These are phyloP conservation scores for Pelobates cultripes DNA, from an alignment of 2,797 vertebrate species.

Conservation along the genomic window DNA sequence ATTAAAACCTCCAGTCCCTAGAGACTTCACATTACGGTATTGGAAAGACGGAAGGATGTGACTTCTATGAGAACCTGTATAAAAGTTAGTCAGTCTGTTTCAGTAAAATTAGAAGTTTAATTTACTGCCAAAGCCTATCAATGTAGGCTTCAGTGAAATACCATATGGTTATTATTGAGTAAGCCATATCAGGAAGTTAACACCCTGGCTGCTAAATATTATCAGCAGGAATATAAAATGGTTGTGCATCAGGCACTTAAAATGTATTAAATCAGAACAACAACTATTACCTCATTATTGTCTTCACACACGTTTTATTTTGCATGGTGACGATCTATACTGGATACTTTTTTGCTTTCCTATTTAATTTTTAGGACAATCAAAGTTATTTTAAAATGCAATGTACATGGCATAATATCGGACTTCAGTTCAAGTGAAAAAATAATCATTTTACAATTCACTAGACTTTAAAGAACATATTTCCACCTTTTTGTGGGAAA, in stretches of 20 bases:
- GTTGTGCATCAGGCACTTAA: not conserved
- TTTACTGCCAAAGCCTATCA: not conserved
- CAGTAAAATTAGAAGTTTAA: not conserved
- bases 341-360: too few relatives aligned
- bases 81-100: not conserved
- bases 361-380: too few relatives aligned
- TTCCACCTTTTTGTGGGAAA: too few relatives aligned
- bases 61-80: not conserved
- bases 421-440: too few relatives aligned
- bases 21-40: not conserved
- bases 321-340: too few relatives aligned
- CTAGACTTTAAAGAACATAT: too few relatives aligned
- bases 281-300: not conserved
- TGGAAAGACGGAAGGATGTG: slow-evolving; percentile 15
- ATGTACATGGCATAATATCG: too few relatives aligned
- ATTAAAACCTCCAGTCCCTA: slow-evolving; percentile 1
- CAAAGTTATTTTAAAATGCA: too few relatives aligned
- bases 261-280: not conserved
- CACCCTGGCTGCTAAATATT: not conserved
- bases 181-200: slow-evolving; percentile 11
- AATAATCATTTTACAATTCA: too few relatives aligned
- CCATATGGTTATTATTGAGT: not conserved
- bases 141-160: not conserved
- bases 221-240: not conserved
- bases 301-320: too few relatives aligned